phyloP scores from a whole-genome alignment of 2,797 vertebrate genomes.

The Dromococcyx pavoninus region DNA sequence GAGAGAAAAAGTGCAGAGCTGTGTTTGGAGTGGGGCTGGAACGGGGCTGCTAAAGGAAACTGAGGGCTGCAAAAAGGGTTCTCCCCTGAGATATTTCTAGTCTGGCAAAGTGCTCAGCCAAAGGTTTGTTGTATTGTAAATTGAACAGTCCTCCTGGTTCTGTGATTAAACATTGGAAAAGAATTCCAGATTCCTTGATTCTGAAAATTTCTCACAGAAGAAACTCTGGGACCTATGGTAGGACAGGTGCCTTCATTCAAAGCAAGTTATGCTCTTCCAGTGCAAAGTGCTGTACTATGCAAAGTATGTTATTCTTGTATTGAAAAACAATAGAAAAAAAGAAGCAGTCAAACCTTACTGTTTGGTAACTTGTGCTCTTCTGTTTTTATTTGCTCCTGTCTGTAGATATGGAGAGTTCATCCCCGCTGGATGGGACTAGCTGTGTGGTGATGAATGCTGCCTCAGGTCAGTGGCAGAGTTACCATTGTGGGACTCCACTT shows the following conservation, averaged over 20 bases:
- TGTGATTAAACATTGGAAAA: conserved; percentile 23
- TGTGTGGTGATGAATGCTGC: conserved; percentile 83
- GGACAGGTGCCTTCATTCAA: background rate
- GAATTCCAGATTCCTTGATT: background rate
- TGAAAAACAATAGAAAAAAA: background rate
- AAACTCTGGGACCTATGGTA: background rate
- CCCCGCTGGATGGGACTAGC: conserved; percentile 74
- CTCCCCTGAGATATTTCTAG: conserved; percentile 39
- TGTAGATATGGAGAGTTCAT: conserved; percentile 72
- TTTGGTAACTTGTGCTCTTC: background rate
- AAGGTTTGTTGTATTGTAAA: conserved; percentile 45
- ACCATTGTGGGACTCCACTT: conserved; percentile 79
- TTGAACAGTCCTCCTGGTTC: conserved; percentile 33
- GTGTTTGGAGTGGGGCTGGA: background rate
- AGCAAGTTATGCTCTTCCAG: background rate
- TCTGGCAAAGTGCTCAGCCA: conserved; percentile 45
- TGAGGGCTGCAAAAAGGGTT: conserved; percentile 11
- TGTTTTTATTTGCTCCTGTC: background rate
- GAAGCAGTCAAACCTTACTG: background rate
- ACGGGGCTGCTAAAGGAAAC: conserved; percentile 30
- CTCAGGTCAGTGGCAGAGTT: conserved; percentile 78
- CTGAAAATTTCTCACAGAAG: background rate
- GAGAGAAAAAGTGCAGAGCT: background rate
- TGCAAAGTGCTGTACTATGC: background rate
- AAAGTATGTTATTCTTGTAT: background rate